phyloP scores from a whole-genome alignment of 23 tunicate species.

The Oikopleura albicans region DNA sequence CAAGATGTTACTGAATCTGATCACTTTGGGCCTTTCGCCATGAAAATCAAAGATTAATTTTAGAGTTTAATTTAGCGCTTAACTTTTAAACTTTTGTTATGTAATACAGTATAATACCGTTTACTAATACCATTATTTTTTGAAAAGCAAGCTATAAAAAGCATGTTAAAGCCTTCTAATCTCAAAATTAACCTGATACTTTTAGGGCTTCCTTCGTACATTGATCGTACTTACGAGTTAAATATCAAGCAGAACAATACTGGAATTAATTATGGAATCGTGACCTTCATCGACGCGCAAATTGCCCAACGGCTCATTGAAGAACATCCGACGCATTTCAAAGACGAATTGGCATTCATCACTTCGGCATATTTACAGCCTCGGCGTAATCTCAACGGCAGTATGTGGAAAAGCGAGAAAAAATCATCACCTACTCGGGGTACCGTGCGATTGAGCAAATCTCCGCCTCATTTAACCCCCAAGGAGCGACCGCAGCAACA shows the following conservation, averaged over 20 bases:
- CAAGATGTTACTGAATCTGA: too few relatives aligned
- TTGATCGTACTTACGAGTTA: background rate
- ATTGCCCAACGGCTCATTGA: background rate
- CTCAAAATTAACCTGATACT: too few relatives aligned
- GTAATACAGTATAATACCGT: background rate
- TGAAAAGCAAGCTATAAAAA: too few relatives aligned
- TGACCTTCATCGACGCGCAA: background rate
- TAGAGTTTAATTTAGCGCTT: too few relatives aligned
- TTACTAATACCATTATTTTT: background rate
- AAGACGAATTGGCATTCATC: background rate
- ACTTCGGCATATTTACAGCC: background rate
- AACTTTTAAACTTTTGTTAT: background rate
- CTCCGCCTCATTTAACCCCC: background rate
- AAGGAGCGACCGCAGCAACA: background rate
- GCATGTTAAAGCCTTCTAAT: too few relatives aligned
- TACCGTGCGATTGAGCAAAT: constrained; percentile 4
- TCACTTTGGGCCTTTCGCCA: too few relatives aligned
- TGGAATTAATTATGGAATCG: background rate
- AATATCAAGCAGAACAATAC: background rate
- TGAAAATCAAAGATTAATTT: too few relatives aligned
- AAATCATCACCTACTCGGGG: constrained; percentile 2
- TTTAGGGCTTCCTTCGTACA: background rate
- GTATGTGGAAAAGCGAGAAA: background rate
- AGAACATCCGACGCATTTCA: background rate
- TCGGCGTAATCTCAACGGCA: background rate